Conservation (phyloP, 2,797 vertebrate species). For the Sebastiscus tertius region DNA sequence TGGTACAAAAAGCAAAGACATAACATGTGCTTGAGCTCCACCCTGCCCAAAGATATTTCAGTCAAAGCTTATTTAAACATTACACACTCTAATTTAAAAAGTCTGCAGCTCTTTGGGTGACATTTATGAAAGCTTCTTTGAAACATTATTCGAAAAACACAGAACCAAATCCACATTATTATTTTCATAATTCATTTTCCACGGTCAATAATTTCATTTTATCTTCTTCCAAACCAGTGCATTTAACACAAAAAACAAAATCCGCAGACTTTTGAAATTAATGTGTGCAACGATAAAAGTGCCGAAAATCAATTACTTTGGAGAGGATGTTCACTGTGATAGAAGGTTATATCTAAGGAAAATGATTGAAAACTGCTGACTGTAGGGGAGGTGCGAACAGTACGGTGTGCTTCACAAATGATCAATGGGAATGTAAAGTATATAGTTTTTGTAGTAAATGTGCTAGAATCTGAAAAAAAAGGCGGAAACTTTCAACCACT, state of each 20-base stretch:
- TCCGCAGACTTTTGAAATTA: not conserved
- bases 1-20: not conserved
- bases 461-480: slow-evolving; percentile 22
- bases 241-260: not conserved
- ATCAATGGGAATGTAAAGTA: not conserved
- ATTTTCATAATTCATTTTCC: not conserved
- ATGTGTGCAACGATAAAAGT: not conserved
- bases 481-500: not conserved
- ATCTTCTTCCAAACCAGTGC: not conserved
- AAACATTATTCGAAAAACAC: not conserved
- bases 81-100: not conserved
- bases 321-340: not conserved
- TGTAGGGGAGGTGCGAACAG: not conserved
- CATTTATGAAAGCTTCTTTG: not conserved
- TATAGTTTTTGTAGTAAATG: slow-evolving; percentile 1
- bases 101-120: not conserved
- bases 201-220: too few species aligned
- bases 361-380: not conserved
- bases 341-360: not conserved
- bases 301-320: not conserved
- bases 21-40: not conserved
- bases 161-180: not conserved
- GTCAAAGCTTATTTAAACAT: not conserved
- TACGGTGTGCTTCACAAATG: not conserved
- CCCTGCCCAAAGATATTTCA: not conserved